Evolutionary conservation across 2,888 invertebrate species (phyloP).

Genomic region (Eupithecia vulgata): DNA sequence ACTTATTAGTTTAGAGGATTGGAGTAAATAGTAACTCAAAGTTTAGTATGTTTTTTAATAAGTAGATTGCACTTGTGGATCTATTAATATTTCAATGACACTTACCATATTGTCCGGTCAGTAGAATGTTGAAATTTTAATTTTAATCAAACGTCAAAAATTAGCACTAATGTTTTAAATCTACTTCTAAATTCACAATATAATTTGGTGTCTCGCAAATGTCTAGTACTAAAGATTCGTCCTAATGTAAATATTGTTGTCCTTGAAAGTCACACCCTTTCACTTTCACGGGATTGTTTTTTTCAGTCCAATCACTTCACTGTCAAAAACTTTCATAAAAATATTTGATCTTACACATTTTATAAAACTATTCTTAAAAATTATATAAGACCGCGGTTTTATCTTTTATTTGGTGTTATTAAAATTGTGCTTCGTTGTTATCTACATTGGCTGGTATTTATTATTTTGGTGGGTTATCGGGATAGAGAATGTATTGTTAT

Average conservation of each 20-base stretch:
- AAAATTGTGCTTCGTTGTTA: conserved; percentile 70
- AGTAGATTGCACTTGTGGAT: not conserved
- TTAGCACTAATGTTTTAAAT: not conserved
- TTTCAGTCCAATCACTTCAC: conserved; percentile 38
- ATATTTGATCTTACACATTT: conserved; percentile 32
- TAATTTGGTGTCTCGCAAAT: conserved; percentile 36
- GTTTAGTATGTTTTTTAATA: not conserved
- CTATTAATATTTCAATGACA: not conserved
- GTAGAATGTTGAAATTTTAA: not conserved
- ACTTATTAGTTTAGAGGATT: not conserved
- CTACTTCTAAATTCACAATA: conserved; percentile 19
- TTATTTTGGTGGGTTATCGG: conserved; percentile 56
- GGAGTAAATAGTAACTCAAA: not conserved
- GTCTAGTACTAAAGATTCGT: conserved; percentile 30
- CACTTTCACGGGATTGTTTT: conserved; percentile 28
- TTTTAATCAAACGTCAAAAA: not conserved
- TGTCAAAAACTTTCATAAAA: conserved; percentile 36
- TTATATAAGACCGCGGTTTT: conserved; percentile 39
- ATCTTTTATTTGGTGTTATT: conserved; percentile 43
- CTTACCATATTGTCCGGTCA: conserved; percentile 40
- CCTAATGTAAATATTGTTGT: conserved; percentile 43
- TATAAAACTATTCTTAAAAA: conserved; percentile 40
- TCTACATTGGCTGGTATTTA: conserved; percentile 50
- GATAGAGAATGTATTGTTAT: conserved; percentile 63
- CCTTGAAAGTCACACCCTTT: conserved; percentile 44